Percentiles rank a stretch among this genome's conserved stretches.
Evolutionary conservation across 2,113 vertebrate species (phyloP).

Genomic region (Varanus salvator): DNA sequence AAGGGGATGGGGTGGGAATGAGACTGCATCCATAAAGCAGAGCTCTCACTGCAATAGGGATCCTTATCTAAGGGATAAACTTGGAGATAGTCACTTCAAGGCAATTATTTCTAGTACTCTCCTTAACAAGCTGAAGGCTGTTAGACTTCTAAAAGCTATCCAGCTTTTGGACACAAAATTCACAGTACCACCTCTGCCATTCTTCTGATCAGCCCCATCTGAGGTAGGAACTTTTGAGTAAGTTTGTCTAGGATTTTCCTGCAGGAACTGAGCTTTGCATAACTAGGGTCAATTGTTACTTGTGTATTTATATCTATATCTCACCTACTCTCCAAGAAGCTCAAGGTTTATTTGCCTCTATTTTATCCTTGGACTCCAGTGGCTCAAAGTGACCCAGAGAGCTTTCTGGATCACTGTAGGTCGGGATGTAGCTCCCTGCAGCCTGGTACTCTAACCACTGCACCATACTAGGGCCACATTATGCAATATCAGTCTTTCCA

Average conservation of each 20-base stretch:
- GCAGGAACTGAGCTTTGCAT: background rate
- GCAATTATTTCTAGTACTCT: too few relatives aligned
- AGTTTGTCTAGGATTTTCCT: background rate
- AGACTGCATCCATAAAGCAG: too few relatives aligned
- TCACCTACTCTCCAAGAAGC: background rate
- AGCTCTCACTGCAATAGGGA: too few relatives aligned
- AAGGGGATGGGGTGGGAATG: too few relatives aligned
- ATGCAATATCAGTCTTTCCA: background rate
- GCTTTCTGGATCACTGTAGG: background rate
- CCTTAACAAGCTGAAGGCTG: too few relatives aligned
- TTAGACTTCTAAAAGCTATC: too few relatives aligned
- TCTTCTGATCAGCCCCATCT: too few relatives aligned
- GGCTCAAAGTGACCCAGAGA: background rate
- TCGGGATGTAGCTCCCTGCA: background rate
- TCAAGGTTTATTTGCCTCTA: background rate
- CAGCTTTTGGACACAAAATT: too few relatives aligned
- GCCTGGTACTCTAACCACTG: background rate
- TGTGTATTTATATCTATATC: background rate
- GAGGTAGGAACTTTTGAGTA: background rate
- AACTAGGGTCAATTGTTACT: background rate
- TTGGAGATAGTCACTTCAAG: too few relatives aligned
- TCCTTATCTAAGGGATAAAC: too few relatives aligned
- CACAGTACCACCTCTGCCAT: too few relatives aligned
- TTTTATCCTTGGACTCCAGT: background rate
- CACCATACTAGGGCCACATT: background rate